phyloP scores from a whole-genome alignment of 2,797 vertebrate genomes.

The Nasua narica region DNA sequence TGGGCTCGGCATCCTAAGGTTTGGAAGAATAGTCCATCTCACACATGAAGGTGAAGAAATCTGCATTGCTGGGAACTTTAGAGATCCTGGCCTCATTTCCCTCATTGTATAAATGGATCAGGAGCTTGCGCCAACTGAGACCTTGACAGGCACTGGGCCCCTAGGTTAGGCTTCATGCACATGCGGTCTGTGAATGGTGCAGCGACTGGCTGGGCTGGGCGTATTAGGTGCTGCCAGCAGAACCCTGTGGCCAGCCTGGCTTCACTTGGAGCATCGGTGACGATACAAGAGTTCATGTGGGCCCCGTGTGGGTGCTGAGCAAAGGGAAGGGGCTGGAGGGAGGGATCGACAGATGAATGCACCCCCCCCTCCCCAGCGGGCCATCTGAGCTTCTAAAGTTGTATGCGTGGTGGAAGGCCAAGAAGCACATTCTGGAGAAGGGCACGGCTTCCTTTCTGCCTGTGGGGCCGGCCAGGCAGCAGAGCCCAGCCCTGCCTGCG shows the following conservation, averaged over 20 bases:
- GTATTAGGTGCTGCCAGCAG: rapidly evolving
- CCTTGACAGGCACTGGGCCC: rapidly evolving
- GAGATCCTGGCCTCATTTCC: background rate
- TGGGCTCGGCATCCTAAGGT: background rate
- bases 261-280: background rate
- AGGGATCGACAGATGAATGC: background rate
- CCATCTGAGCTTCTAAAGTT: background rate
- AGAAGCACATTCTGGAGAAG: background rate
- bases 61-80: background rate
- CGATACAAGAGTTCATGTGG: background rate
- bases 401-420: background rate
- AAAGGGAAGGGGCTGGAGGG: background rate
- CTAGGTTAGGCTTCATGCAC: rapidly evolving
- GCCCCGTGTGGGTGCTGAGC: background rate
- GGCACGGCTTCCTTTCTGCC: conserved; percentile 63
- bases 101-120: background rate
- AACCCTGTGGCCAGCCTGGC: background rate
- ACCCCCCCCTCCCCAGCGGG: background rate
- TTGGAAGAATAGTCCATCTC: background rate
- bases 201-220: no score
- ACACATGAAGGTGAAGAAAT: background rate
- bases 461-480: conserved; percentile 27
- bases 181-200: background rate
- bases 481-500: conserved; percentile 37
- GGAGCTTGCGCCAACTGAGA: rapidly evolving